Evolutionary conservation across 2,888 invertebrate genomes (phyloP).

Genomic region (Buathra laborator): DNA sequence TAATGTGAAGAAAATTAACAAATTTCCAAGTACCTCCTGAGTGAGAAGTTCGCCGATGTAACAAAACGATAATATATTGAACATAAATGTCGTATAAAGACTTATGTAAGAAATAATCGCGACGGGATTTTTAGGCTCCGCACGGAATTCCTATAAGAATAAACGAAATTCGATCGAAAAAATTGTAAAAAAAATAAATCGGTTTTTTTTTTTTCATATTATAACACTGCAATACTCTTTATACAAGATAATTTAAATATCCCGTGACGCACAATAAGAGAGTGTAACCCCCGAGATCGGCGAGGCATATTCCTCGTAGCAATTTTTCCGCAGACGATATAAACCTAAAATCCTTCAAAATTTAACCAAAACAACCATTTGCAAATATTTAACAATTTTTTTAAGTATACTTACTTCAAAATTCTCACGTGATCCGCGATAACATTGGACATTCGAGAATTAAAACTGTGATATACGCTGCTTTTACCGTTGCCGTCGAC

Average conservation of each 20-base stretch:
- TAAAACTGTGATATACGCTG: constrained; percentile 13
- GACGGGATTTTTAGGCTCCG: constrained; percentile 53
- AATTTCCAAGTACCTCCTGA: constrained; percentile 70
- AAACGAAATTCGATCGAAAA: constrained; percentile 28
- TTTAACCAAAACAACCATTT: background rate
- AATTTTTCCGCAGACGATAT: constrained; percentile 57
- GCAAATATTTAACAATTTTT: background rate
- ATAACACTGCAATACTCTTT: background rate
- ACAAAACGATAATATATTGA: constrained; percentile 79
- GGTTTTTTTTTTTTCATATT: too few relatives aligned
- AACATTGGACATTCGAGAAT: constrained; percentile 30
- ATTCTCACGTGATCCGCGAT: constrained; percentile 54
- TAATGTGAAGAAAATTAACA: background rate
- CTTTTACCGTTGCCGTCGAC: constrained; percentile 5
- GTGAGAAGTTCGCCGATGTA: constrained; percentile 78
- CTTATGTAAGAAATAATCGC: constrained; percentile 3
- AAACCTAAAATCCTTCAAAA: constrained; percentile 10
- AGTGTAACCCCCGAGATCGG: constrained; percentile 70
- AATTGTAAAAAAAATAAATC: too few relatives aligned
- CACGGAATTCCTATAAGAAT: constrained; percentile 43
- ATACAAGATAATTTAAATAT: constrained; percentile 65
- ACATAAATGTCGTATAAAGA: constrained; percentile 30
- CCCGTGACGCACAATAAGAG: constrained; percentile 68
- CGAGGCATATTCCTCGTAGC: constrained; percentile 67
- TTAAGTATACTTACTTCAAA: constrained; percentile 26